Base-by-base conservation (phyloP, 2,797 vertebrate genomes). In the Notamacropus eugenii region DNA sequence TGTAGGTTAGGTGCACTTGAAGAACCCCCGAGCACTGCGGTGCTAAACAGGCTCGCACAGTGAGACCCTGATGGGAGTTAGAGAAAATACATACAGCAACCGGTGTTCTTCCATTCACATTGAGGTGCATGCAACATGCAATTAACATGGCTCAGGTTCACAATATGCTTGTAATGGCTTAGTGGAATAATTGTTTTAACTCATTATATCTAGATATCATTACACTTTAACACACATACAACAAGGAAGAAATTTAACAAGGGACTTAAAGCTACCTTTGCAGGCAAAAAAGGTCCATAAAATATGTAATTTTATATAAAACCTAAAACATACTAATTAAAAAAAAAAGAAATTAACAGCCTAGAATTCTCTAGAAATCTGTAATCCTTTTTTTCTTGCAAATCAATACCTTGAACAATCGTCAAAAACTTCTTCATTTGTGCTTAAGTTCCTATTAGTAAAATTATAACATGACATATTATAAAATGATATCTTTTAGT, bases 1-100 rank as follows among this genome's bases (percentile, higher is more conserved):
- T 99, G 99, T 98, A 99, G 99, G 99, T 99, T 99, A 99, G 99
- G 99, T 98, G 99, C 99, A 97, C 99, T 99, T 99, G 99, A 99
- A 98, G 99, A 99, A 98, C 98, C 99, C 98, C 99, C 99, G 98
- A 99, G 99, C 99, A 99, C 99, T 98, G 99, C 99, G 99, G 99
- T 99, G 99, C 99, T 99, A 99, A 99, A 99, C 99, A 99, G 99
- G 99, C 99, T 99, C 99, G 99, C 99, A 98, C 99, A 99, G 99
- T 99, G 99, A 99, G 99, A 99, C 98, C 99, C 99, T 99, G 99
- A 99, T 99, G 99, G 99, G 99, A 99, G 99, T 99, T 99, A 99
- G 99, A 99, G 99, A 99, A 99, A 99, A 99, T 98, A 99, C 98
- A 99, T 98, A 99, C 99, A 99, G 98, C 99, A 99, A 99, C 99